A percentile compares a stretch with the other conserved stretches of the same genome.
Evolutionary conservation across 1,140 invertebrate genomes (phyloP).

Genomic region (Drepana arcuata): DNA sequence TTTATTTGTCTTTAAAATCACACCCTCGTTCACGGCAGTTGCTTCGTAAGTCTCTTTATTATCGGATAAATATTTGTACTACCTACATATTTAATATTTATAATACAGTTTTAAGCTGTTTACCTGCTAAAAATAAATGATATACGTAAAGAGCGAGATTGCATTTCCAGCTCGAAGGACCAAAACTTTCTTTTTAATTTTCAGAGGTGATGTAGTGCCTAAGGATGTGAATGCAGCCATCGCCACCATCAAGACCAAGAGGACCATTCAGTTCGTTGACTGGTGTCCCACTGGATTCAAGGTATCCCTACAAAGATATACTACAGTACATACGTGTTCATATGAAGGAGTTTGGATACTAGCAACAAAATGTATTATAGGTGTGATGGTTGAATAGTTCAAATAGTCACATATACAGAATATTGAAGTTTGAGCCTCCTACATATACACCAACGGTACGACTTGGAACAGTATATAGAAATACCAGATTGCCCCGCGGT

Average conservation of each 20-base stretch:
- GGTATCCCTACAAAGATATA: constrained; percentile 29
- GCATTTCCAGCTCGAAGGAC: too few relatives aligned
- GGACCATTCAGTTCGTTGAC: constrained; percentile 87
- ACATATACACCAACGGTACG: not conserved
- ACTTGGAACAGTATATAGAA: not conserved
- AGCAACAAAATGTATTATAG: too few relatives aligned
- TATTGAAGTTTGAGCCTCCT: not conserved
- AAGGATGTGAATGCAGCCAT: constrained; percentile 93
- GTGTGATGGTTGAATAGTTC: too few relatives aligned
- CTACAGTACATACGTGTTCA: not conserved
- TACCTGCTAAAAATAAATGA: too few relatives aligned
- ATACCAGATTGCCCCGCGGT: too few relatives aligned
- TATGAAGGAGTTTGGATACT: too few relatives aligned
- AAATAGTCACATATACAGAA: not conserved
- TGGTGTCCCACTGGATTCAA: constrained; percentile 89
- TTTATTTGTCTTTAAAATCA: too few relatives aligned
- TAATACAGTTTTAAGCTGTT: not conserved
- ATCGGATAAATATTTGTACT: too few relatives aligned
- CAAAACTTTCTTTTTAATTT: too few relatives aligned
- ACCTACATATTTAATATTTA: not conserved
- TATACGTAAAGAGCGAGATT: too few relatives aligned
- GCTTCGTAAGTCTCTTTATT: too few relatives aligned
- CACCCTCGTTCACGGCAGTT: too few relatives aligned
- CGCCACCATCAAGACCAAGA: constrained; percentile 91
- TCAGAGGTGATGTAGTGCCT: constrained; percentile 77